Percentiles rank a stretch among this genome's conserved stretches.
Conservation (phyloP, 1,140 invertebrate genomes). For the Lordiphosa collinella region DNA sequence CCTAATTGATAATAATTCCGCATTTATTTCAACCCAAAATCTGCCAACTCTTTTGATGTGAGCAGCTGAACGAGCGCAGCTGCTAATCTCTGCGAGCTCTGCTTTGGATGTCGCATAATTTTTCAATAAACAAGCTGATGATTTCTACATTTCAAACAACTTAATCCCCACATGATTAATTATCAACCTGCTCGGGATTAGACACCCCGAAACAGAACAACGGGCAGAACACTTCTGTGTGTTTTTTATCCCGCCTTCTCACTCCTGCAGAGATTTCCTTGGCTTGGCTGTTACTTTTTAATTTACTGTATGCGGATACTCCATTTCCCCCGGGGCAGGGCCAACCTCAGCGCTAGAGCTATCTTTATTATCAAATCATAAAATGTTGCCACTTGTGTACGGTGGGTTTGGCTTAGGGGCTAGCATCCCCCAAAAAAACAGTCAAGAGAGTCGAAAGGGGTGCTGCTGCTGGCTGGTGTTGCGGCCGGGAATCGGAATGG, state of each 20-base stretch:
- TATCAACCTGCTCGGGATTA: conserved; percentile 59
- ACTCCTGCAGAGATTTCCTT: conserved; percentile 32
- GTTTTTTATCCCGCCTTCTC: conserved; percentile 10
- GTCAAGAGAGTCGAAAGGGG: conserved; percentile 41
- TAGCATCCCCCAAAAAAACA: conserved; percentile 38
- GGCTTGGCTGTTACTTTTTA: conserved; percentile 50
- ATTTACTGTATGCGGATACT: conserved; percentile 46
- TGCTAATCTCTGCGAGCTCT: conserved; percentile 8
- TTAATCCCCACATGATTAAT: conserved; percentile 76
- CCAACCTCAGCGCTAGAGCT: conserved; percentile 10
- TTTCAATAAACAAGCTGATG: conserved; percentile 64
- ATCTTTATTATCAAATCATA: conserved; percentile 79
- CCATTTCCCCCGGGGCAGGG: conserved; percentile 19
- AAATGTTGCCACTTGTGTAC: conserved; percentile 74
- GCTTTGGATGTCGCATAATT: conserved; percentile 57
- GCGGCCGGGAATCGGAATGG: neutral
- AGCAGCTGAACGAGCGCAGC: conserved; percentile 12
- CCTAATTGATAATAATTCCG: conserved; percentile 72
- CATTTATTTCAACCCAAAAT: conserved; percentile 39
- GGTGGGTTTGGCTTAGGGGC: no score
- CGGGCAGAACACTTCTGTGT: conserved; percentile 25
- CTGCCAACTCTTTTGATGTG: conserved; percentile 49
- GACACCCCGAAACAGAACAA: conserved; percentile 24
- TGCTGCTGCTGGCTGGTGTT: conserved; percentile 13
- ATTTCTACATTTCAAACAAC: conserved; percentile 54